Base-by-base conservation (phyloP, 2,113 vertebrate genomes). In the Hypomesus transpacificus region DNA sequence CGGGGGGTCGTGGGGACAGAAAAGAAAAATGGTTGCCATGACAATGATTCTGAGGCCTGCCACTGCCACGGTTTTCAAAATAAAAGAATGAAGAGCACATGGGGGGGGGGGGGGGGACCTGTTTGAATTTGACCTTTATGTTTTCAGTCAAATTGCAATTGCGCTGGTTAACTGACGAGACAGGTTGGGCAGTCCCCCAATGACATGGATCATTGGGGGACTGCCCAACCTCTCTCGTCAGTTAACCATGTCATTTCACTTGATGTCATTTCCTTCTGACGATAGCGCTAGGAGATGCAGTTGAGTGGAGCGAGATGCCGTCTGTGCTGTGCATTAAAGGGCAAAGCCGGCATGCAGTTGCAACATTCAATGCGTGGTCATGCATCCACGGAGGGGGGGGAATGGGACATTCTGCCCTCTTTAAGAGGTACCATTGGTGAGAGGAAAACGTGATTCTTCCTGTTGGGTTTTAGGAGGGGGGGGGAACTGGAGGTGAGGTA, bases 291-390 rank as follows among this genome's bases (percentile, higher is more conserved):
- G 57, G 14, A 9, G 57, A 59, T 59, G 57, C 24, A 17, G 59
- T 5, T 26, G 59, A 14, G 59, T 28, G 21, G 22, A 26, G 3
- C 22, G 17, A 4, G 16, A 39, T 34, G 18, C 18, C 1, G 31
- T 18, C 58, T 9, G 21, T 65, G 31, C 11, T 65, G 18, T 50
- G 63, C 31, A 3, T 18, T 16, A 21, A 4, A 65, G 39, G 16
- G n/a, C 20, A 50, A 18, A 46, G 63, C 34, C 21, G 8, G 63
- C 39, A 65, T 65, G 63, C 63, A 50, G 31, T 65, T 21, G 63
- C 31, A 50, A 39, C 16, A 64, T 64, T 39, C 7, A 18, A 18
- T 39, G 31, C 31, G 13, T 50, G 34, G 46, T 14, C 39, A 65
- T 26, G 22, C 62, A 64, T 64, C 26, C 62, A 46, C 14, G 39